Percentiles rank a stretch among this genome's conserved stretches.
Evolutionary conservation across 2,888 invertebrate species (phyloP).

Genomic region (Girardia tigrina): DNA sequence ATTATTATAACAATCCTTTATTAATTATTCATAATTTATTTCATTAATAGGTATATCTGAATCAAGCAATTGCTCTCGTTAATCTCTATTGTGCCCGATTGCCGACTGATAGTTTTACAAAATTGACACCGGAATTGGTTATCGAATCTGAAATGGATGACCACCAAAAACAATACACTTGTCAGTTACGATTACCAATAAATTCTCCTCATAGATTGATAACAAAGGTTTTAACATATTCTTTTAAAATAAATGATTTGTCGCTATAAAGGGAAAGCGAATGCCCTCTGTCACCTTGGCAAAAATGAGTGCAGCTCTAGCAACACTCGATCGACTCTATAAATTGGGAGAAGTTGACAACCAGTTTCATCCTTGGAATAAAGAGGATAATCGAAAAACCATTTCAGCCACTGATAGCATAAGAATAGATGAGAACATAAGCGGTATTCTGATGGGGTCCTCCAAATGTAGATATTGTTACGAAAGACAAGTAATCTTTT

Average conservation of each 20-base stretch:
- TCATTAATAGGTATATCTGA: conserved; percentile 25
- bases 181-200: conserved; percentile 70
- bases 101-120: conserved; percentile 93
- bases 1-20: too few relatives aligned
- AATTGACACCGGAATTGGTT: conserved; percentile 71
- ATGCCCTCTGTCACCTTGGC: conserved; percentile 72
- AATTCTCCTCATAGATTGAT: conserved; percentile 85
- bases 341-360: conserved; percentile 74
- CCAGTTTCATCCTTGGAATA: conserved; percentile 78
- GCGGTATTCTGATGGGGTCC: conserved; percentile 60
- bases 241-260: neutral
- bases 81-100: conserved; percentile 78
- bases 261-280: conserved; percentile 58
- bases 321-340: conserved; percentile 69
- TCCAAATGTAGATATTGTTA: conserved; percentile 59
- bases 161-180: conserved; percentile 55
- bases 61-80: conserved; percentile 27
- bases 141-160: conserved; percentile 44
- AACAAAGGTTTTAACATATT: neutral
- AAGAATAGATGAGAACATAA: conserved; percentile 47
- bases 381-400: conserved; percentile 56
- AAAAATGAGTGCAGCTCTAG: conserved; percentile 71
- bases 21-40: neutral
- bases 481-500: conserved; percentile 53
- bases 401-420: conserved; percentile 55